Conservation (phyloP, 2,113 vertebrate genomes). For the Vireo altiloquus region DNA sequence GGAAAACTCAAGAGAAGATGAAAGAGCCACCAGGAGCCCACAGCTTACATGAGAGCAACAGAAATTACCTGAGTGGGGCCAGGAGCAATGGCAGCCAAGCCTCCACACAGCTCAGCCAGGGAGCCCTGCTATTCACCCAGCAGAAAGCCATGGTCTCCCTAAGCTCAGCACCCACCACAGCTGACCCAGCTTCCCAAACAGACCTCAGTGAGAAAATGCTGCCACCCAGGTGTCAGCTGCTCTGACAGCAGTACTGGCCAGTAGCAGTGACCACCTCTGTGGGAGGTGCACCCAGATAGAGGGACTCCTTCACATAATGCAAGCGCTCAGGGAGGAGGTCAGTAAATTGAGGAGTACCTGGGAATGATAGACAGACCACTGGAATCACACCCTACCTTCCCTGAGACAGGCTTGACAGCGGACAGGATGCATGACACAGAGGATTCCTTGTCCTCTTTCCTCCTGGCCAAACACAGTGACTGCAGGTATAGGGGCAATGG, state of each 20-base stretch:
- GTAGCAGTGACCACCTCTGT: not conserved
- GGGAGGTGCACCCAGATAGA: not conserved
- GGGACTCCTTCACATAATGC: not conserved
- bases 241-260: not conserved
- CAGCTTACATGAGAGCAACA: not conserved
- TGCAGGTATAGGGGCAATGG: not conserved
- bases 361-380: not conserved
- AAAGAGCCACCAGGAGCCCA: not conserved
- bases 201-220: not conserved
- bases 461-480: not conserved
- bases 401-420: not conserved
- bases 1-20: not conserved
- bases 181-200: not conserved
- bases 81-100: not conserved
- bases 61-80: too few relatives aligned
- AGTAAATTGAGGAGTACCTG: not conserved
- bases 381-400: not conserved
- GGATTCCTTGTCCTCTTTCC: not conserved
- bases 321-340: not conserved
- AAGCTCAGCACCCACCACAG: not conserved
- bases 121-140: not conserved
- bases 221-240: not conserved
- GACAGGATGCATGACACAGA: rapidly evolving
- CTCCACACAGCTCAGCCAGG: not conserved
- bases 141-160: not conserved